Conservation (phyloP, 1,140 invertebrate species). For the Dermatophagoides farinae region DNA sequence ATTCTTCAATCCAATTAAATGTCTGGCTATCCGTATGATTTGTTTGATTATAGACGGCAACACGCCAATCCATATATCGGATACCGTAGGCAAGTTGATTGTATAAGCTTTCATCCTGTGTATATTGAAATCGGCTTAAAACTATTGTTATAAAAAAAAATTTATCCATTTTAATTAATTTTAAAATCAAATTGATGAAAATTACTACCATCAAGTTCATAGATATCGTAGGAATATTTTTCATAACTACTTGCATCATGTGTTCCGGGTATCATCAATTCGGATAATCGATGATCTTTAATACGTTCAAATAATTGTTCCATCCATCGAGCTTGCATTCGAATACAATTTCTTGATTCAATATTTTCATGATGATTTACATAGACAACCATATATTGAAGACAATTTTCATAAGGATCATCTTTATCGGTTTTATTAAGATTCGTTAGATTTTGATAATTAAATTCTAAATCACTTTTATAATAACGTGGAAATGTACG, state of each 20-base stretch:
- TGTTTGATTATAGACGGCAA: constrained; percentile 19
- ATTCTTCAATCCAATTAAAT: constrained; percentile 16
- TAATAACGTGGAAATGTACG: constrained; percentile 14
- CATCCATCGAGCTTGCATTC: constrained; percentile 45
- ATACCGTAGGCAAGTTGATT: constrained; percentile 24
- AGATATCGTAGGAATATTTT: constrained; percentile 19
- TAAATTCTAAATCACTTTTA: constrained; percentile 15
- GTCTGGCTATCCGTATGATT: neutral
- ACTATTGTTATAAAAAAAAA: neutral
- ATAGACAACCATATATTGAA: constrained; percentile 32
- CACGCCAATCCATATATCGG: constrained; percentile 23
- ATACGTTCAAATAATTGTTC: constrained; percentile 28
- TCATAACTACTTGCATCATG: constrained; percentile 40
- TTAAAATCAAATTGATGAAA: neutral
- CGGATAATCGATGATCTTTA: constrained; percentile 26
- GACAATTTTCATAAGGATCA: neutral
- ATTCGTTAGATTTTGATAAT: constrained; percentile 20
- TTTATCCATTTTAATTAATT: neutral
- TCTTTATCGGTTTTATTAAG: no score
- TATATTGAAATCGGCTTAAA: constrained; percentile 14
- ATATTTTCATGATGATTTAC: constrained; percentile 26
- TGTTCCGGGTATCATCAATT: constrained; percentile 39
- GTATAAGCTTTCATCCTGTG: constrained; percentile 24
- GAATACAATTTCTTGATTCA: constrained; percentile 33
- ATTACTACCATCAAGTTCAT: neutral